These are phyloP conservation scores for Nothocercus nigrocapillus DNA, from an alignment of 2,113 vertebrate genomes.

Conservation along the genomic window DNA sequence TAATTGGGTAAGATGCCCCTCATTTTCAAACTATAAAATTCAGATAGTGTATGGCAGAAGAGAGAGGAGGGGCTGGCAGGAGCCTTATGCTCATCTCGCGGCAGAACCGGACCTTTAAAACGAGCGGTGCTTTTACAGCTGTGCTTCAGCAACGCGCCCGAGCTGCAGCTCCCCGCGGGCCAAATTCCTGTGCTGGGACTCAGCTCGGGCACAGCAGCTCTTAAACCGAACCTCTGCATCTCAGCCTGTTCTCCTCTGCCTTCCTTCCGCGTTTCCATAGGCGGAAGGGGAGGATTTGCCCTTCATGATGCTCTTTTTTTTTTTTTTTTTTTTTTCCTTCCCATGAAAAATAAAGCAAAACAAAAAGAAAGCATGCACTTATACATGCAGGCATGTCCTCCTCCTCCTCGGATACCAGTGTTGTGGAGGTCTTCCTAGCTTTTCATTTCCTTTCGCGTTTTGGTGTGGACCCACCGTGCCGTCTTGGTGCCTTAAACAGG, in stretches of 20 bases:
- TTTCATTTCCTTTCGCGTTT: background rate
- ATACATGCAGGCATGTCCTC: background rate
- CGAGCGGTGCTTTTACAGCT: background rate
- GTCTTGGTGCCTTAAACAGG: background rate
- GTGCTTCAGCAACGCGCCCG: slow-evolving; percentile 4
- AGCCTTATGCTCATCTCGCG: background rate
- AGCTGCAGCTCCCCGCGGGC: background rate
- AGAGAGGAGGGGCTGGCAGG: background rate
- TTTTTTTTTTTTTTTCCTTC: background rate
- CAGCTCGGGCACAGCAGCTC: rapidly evolving
- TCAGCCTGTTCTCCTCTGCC: background rate
- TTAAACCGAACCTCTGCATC: background rate
- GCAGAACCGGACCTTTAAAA: slow-evolving; percentile 49
- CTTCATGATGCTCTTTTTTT: rapidly evolving
- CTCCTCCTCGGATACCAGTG: background rate
- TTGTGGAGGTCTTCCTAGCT: background rate
- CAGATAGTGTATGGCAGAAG: background rate
- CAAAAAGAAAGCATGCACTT: background rate
- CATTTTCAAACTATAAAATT: slow-evolving; percentile 62
- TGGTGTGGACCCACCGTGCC: background rate
- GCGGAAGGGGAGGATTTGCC: background rate
- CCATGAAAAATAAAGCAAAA: background rate
- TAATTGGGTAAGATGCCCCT: slow-evolving; percentile 66
- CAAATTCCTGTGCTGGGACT: background rate
- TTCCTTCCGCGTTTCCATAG: rapidly evolving